A percentile compares a stretch with the other conserved stretches of the same genome.
These are phyloP conservation scores for Apeira syringaria DNA, from an alignment of 2,888 invertebrate genomes.

Conservation along the genomic window DNA sequence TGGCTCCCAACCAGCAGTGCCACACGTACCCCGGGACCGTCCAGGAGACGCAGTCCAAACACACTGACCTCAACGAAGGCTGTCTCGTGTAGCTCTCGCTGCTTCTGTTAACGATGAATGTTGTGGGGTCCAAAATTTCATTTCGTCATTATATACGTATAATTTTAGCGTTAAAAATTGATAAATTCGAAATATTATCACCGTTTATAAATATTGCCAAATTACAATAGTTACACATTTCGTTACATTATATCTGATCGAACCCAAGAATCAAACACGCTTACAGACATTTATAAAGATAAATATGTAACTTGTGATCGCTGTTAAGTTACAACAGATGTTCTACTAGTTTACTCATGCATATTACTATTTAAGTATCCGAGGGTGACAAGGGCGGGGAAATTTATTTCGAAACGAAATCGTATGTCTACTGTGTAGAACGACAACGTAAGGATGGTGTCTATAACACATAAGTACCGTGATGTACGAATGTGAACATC, in stretches of 20 bases:
- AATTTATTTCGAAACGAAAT: slow-evolving; percentile 80
- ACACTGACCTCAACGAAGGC: slow-evolving; percentile 84
- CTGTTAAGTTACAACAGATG: slow-evolving; percentile 7
- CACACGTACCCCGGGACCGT: slow-evolving; percentile 78
- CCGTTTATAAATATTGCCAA: slow-evolving; percentile 39
- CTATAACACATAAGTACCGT: slow-evolving; percentile 50
- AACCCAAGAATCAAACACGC: background rate
- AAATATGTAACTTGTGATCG: slow-evolving; percentile 6
- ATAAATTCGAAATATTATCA: slow-evolving; percentile 74
- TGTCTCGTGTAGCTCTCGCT: slow-evolving; percentile 81
- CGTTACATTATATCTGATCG: slow-evolving; percentile 8
- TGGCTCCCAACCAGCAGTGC: slow-evolving; percentile 74
- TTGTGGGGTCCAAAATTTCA: slow-evolving; percentile 72
- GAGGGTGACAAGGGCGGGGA: slow-evolving; percentile 55
- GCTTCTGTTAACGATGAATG: slow-evolving; percentile 34
- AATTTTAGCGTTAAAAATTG: slow-evolving; percentile 60
- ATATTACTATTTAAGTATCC: slow-evolving; percentile 35
- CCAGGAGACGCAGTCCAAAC: slow-evolving; percentile 72
- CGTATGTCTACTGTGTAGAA: slow-evolving; percentile 83
- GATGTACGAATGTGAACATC: slow-evolving; percentile 13
- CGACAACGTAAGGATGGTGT: slow-evolving; percentile 69
- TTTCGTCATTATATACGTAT: slow-evolving; percentile 73
- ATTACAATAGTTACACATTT: slow-evolving; percentile 35
- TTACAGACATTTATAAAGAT: slow-evolving; percentile 1
- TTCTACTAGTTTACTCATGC: slow-evolving; percentile 7